These are phyloP conservation scores for Ecliptopera silaceata DNA, from an alignment of 2,888 invertebrate genomes.

Conservation along the genomic window DNA sequence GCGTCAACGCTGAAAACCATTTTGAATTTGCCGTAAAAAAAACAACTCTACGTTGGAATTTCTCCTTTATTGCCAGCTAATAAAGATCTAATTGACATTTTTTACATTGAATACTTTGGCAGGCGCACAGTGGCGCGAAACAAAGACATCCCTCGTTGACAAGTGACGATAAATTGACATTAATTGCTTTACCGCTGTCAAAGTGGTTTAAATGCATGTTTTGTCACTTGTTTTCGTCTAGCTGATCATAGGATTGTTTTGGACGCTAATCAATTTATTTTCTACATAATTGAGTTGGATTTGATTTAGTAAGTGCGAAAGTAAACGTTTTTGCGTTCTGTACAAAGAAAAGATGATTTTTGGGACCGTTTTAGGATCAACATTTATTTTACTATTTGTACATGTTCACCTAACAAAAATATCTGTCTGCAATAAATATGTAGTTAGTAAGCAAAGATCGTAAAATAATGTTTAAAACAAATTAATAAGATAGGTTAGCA, in stretches of 20 bases:
- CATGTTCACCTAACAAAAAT: too few species aligned
- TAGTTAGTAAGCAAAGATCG: too few species aligned
- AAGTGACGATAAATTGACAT: constrained; percentile 76
- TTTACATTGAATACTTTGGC: constrained; percentile 39
- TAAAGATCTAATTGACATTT: constrained; percentile 41
- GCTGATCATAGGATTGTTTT: constrained; percentile 51
- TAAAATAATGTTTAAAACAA: too few species aligned
- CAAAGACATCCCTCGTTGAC: constrained; percentile 65
- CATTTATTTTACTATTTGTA: too few species aligned
- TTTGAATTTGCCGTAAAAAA: constrained; percentile 31
- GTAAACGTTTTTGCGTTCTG: background rate
- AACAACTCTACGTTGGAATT: constrained; percentile 39
- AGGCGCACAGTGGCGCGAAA: constrained; percentile 60
- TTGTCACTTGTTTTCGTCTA: constrained; percentile 46
- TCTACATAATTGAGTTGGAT: constrained; percentile 60
- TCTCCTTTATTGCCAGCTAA: constrained; percentile 40
- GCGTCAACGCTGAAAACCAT: constrained; percentile 34
- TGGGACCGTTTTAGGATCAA: background rate
- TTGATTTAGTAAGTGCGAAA: constrained; percentile 51
- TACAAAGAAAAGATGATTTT: background rate
- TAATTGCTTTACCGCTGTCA: constrained; percentile 69
- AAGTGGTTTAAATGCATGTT: constrained; percentile 53
- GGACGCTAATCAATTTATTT: constrained; percentile 65
- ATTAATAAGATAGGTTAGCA: too few species aligned
- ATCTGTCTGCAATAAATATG: too few species aligned